Base-by-base conservation (phyloP, 2,888 invertebrate genomes). In the Dione juno region DNA sequence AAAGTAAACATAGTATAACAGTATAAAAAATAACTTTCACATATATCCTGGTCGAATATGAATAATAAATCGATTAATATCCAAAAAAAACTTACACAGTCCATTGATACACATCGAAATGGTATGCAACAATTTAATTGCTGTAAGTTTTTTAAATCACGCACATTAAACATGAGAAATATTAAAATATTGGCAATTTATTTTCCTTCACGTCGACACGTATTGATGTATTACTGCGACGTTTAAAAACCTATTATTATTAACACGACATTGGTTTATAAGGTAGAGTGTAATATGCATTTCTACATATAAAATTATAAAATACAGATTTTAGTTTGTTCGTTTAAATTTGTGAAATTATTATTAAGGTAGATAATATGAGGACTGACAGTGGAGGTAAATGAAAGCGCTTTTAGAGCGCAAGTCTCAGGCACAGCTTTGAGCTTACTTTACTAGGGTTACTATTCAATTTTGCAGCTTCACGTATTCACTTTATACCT, bases 221-320 rank as follows among this genome's bases (percentile, higher is more conserved):
- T 72, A 66, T 70, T 86, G 87, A 89, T 88, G 78, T 77, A 90
- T 87, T 79, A 77, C 79, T 77, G 69, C 76, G 78, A 82, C 79
- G 80, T 88, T 90, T 88, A 88, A 91, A 90, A 87, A 82, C 84
- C 87, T 88, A 90, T 91, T 89, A 89, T 80, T 88, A 80, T 82
- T 74, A 83, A 88, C 86, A 88, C 81, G 85, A 79, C 70, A 77
- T 76, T 78, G 72, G 78, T 79, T 79, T 82, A 68, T 73, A 80
- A 83, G 80, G 80, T 81, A 79, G 74, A 81, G 77, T 67, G 71
- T 70, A 76, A 79, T 80, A 64, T 8, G 9, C 16, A 37, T 13
- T 9, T 50, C 48, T 50, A 9, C 6, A 48, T 63, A n/a, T 0
- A 11, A 1, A 37, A 6, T 13, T 50, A 14, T 40, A 8, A 3